Percentiles rank a stretch among this genome's conserved stretches.
phyloP scores from a whole-genome alignment of 2,888 invertebrate species.

The Sesia bembeciformis region DNA sequence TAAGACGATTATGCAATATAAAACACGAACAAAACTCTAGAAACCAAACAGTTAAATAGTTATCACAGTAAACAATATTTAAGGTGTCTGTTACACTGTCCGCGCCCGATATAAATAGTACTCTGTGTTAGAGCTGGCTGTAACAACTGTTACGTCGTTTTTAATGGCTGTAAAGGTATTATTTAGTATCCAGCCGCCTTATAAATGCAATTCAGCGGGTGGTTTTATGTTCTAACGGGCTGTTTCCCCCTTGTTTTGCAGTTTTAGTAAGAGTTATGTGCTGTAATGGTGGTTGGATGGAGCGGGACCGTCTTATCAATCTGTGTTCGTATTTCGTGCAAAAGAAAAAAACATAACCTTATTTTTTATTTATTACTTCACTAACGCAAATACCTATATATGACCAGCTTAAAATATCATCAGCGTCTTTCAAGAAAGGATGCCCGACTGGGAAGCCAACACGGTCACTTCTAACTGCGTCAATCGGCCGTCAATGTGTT shows the following conservation, averaged over 20 bases:
- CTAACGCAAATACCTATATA: too few species aligned
- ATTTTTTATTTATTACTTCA: too few species aligned
- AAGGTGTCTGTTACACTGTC: constrained; percentile 1
- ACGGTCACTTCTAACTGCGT: too few species aligned
- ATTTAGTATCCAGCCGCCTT: constrained; percentile 34
- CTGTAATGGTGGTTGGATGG: neutral
- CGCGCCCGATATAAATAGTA: constrained; percentile 19
- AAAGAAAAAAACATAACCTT: too few species aligned
- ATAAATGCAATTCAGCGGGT: constrained; percentile 21
- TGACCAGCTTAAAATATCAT: too few species aligned
- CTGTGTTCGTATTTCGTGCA: too few species aligned
- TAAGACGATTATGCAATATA: too few species aligned
- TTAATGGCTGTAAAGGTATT: constrained; percentile 43
- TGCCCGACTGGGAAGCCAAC: too few species aligned
- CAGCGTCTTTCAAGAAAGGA: too few species aligned
- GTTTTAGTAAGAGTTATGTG: neutral
- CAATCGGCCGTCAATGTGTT: too few species aligned
- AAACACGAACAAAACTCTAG: too few species aligned
- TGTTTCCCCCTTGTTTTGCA: neutral
- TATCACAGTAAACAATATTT: neutral
- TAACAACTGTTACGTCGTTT: constrained; percentile 30
- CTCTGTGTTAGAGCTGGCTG: constrained; percentile 7
- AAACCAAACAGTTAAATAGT: too few species aligned
- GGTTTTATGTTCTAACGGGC: neutral
- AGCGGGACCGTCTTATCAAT: neutral